phyloP scores from a whole-genome alignment of 2,113 vertebrate genomes.

The Tor tambroides region DNA sequence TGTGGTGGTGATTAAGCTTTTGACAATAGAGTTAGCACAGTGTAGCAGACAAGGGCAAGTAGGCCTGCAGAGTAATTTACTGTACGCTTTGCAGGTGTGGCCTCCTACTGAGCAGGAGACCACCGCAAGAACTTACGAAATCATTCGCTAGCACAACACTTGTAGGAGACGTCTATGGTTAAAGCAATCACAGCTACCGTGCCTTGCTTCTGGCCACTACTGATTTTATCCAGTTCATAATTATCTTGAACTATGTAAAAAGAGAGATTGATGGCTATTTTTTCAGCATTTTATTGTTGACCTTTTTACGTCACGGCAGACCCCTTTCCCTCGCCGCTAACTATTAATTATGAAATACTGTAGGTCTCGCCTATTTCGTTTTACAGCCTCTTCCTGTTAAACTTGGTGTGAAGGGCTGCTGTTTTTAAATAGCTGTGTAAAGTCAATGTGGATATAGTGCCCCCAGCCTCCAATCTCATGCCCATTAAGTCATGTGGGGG shows the following conservation, averaged over 20 bases:
- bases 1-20: conserved; percentile 78
- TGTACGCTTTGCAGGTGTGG: conserved; percentile 74
- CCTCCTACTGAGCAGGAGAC: conserved; percentile 70
- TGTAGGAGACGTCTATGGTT: conserved; percentile 48
- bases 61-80: conserved; percentile 79
- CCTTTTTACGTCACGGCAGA: conserved; percentile 73
- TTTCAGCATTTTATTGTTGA: conserved; percentile 67
- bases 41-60: conserved; percentile 73
- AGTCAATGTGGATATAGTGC: conserved; percentile 64
- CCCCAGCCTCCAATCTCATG: conserved; percentile 59
- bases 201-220: conserved; percentile 62
- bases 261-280: conserved; percentile 73
- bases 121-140: conserved; percentile 69
- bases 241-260: conserved; percentile 61
- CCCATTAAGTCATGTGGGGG: conserved; percentile 73
- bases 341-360: conserved; percentile 83
- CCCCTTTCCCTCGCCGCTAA: conserved; percentile 65
- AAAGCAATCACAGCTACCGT: conserved; percentile 69
- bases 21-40: conserved; percentile 79
- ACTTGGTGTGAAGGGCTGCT: conserved; percentile 76
- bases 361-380: conserved; percentile 71
- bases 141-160: conserved; percentile 47
- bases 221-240: conserved; percentile 57
- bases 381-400: conserved; percentile 79
- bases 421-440: conserved; percentile 74